These are phyloP conservation scores for Amphipyra berbera DNA, from an alignment of 2,888 invertebrate genomes.

Conservation along the genomic window DNA sequence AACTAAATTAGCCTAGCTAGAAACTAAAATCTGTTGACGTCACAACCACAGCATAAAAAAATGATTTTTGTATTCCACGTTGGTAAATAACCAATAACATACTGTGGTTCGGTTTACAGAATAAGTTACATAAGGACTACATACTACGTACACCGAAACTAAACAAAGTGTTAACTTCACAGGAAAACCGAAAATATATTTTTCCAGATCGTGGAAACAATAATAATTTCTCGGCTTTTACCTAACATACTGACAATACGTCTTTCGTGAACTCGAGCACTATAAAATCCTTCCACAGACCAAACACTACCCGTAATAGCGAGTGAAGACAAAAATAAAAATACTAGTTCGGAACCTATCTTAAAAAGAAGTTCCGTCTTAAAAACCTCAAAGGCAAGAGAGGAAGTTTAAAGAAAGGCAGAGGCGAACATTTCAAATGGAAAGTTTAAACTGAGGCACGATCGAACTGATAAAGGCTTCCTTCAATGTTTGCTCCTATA, in stretches of 20 bases:
- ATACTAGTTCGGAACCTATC: conserved; percentile 67
- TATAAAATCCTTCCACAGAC: conserved; percentile 34
- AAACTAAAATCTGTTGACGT: conserved; percentile 2
- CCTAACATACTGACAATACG: conserved; percentile 3
- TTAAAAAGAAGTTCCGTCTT: conserved; percentile 76
- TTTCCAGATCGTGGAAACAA: no score
- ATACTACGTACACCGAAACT: background rate
- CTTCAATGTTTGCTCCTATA: conserved; percentile 69
- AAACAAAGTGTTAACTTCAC: background rate
- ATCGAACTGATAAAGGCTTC: conserved; percentile 74
- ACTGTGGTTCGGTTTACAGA: no score
- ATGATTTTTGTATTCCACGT: background rate
- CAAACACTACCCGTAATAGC: conserved; percentile 54
- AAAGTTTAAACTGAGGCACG: conserved; percentile 76
- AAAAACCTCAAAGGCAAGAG: conserved; percentile 81
- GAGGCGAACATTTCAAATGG: conserved; percentile 76
- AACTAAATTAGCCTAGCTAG: background rate
- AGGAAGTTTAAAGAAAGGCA: conserved; percentile 82
- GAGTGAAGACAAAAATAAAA: conserved; percentile 69
- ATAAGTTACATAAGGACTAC: background rate
- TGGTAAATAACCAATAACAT: background rate
- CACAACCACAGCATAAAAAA: background rate
- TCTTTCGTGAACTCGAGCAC: conserved; percentile 16
- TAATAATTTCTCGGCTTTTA: background rate
- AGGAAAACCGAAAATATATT: background rate